A percentile compares a stretch with the other conserved stretches of the same genome.
phyloP scores from a whole-genome alignment of 2,888 invertebrate genomes.

The Trissolcus brochymenae region DNA sequence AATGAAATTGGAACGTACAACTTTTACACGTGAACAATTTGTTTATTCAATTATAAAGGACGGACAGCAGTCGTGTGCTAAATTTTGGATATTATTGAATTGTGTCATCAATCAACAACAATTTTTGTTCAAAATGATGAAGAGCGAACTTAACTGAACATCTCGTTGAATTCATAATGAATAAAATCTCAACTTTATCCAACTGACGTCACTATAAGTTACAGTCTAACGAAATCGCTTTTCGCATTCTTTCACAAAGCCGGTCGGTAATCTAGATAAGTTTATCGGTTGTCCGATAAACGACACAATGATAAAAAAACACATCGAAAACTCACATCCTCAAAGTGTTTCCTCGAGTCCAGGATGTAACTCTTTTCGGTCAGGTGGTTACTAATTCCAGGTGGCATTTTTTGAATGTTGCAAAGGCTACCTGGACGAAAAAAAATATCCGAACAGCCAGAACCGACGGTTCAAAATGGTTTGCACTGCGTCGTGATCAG shows the following conservation, averaged over 20 bases:
- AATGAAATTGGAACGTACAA: too few relatives aligned
- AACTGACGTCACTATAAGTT: background rate
- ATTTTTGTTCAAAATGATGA: constrained; percentile 20
- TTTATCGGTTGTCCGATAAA: background rate
- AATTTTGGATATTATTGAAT: background rate
- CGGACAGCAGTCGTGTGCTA: background rate
- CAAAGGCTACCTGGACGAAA: background rate
- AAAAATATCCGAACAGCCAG: constrained; percentile 11
- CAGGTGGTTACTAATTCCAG: constrained; percentile 58
- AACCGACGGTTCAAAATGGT: constrained; percentile 1
- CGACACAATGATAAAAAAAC: background rate
- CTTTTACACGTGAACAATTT: too few relatives aligned
- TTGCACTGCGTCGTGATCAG: constrained; percentile 13
- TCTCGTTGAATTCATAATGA: background rate
- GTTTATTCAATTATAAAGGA: too few relatives aligned
- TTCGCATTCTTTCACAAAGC: background rate
- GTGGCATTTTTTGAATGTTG: constrained; percentile 39
- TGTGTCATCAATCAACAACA: too few relatives aligned
- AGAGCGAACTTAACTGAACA: too few relatives aligned
- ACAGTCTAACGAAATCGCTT: background rate
- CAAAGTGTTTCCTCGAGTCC: constrained; percentile 70
- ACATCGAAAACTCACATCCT: constrained; percentile 69
- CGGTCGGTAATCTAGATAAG: background rate
- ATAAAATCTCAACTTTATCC: constrained; percentile 11
- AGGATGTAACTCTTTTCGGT: constrained; percentile 74